Base-by-base conservation (phyloP, 2,797 vertebrate genomes). In the Enteromius anoplus region DNA sequence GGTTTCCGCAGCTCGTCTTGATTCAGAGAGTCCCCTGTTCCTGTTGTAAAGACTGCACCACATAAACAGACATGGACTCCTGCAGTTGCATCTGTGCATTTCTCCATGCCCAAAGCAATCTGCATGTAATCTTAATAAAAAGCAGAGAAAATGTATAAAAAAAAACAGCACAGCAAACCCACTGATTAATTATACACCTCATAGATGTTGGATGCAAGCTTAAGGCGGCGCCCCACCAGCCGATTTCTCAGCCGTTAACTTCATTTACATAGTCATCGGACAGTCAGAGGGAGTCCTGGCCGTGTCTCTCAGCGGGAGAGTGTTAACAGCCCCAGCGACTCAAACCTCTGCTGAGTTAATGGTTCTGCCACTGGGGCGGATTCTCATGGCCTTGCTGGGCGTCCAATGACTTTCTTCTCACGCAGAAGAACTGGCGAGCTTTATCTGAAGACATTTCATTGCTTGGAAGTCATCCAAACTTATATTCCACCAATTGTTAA, bases 171-270 rank as follows among this genome's bases (percentile, higher is more conserved):
- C 45, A 49, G 58, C 29, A 53, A 85, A 80, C 49, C 82, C 53
- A 78, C 49, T 51, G 75, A 87, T 85, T 68, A 75, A 84, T 87
- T 86, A 71, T 69, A n/a, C 58, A 68, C 21, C 68, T 47, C 70
- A 72, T 60, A 32, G 65, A 76, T n/a, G 47, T 62, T 4, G 14
- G 79, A 62, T 19, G 4, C 47, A 55, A 7, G 47, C 15, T 69
- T 79, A 53, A 53, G 19, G 45, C 17, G 6, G 76, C 42, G 0
- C 68, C 78, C 78, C 23, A 42, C 65, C 37, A 42, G 78, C 34
- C 9, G 65, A 80, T 70, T 70, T 69, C 58, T 71, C 42, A 62
- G 26, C 70, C 42, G 9, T 49, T 40, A 37, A 34, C 69, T 72
- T 72, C 1, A 81, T 81, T 81, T 81, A 23, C 55, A 81, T 47